Base-by-base conservation (phyloP, 2,888 invertebrate genomes). In the Dendrolimus houi region DNA sequence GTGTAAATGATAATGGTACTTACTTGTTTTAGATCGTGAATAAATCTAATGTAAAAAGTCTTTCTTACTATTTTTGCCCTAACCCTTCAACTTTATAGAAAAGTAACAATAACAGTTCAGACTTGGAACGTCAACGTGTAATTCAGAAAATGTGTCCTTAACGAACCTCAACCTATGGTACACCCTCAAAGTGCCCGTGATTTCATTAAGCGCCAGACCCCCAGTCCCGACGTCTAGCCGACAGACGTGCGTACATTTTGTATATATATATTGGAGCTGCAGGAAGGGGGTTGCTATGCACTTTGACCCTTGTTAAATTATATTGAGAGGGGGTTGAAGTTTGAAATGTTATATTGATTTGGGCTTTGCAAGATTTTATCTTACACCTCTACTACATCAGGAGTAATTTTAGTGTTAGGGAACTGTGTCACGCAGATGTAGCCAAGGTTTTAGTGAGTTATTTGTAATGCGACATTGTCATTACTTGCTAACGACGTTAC, bases 211-310 rank as follows among this genome's bases (percentile, higher is more conserved):
- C 64, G 60, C 56, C 59, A 63, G 65, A 64, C 65, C 65, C 66
- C 71, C 71, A 63, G 70, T 71, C 74, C 66, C 67, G 74, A 62
- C 70, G 73, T 73, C 72, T 72, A 65, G 72, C 72, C 74, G 74
- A 72, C 75, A 73, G 71, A 66, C 68, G 41, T 41, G 56, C 13
- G 40, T 56, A 56, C 47, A 47, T 12, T 10, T 47, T 10, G 47
- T 47, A 47, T 12, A 12, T 12, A 12, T 47, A 9, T 47, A 47
- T 47, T 10, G 47, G 6, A 29, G 29, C 29, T 29, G 29, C 29
- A 29, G 29, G 29, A 12, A 47, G 12, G 47, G 47, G 47, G 47
- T 47, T 47, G 47, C 47, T 47, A 47, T 47, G 47, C 47, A 47
- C 47, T 47, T 10, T 47, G 47, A 47, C 47, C 47, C 47, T 12